A percentile compares a stretch with the other conserved stretches of the same genome.
phyloP scores from a whole-genome alignment of 2,797 vertebrate species.

The Chaenodraco wilsoni region DNA sequence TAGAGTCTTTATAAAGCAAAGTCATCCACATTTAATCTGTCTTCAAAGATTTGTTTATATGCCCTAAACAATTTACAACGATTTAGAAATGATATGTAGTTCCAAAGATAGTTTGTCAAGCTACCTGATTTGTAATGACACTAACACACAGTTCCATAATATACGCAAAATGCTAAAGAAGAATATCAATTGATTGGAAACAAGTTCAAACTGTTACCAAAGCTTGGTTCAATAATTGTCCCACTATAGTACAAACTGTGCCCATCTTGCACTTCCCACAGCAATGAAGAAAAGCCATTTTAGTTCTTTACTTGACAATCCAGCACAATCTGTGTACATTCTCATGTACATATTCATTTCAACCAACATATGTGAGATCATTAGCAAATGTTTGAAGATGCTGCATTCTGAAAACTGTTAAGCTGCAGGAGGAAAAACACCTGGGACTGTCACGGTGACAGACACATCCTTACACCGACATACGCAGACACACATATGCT shows the following conservation, averaged over 20 bases:
- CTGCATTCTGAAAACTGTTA: not conserved
- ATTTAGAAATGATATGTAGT: not conserved
- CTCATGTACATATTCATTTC: not conserved
- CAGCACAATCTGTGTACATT: not conserved
- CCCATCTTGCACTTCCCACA: not conserved
- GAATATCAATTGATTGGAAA: not conserved
- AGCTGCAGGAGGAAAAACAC: not conserved
- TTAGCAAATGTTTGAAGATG: not conserved
- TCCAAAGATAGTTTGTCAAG: not conserved
- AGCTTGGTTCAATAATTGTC: not conserved
- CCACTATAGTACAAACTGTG: not conserved
- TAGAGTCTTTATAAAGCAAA: too few relatives aligned
- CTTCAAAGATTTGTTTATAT: too few relatives aligned
- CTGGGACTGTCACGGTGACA: not conserved
- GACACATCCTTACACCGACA: not conserved
- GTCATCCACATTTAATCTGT: too few relatives aligned
- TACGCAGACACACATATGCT: not conserved
- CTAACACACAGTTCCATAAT: not conserved
- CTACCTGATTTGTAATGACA: not conserved
- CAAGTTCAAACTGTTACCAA: not conserved
- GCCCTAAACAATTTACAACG: too few relatives aligned
- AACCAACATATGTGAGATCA: conserved; percentile 7
- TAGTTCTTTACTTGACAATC: not conserved
- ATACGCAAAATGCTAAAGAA: too few relatives aligned
- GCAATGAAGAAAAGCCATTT: not conserved